Evolutionary conservation across 2,113 vertebrate species (phyloP).

Genomic region (Emydocephalus ijimae): DNA sequence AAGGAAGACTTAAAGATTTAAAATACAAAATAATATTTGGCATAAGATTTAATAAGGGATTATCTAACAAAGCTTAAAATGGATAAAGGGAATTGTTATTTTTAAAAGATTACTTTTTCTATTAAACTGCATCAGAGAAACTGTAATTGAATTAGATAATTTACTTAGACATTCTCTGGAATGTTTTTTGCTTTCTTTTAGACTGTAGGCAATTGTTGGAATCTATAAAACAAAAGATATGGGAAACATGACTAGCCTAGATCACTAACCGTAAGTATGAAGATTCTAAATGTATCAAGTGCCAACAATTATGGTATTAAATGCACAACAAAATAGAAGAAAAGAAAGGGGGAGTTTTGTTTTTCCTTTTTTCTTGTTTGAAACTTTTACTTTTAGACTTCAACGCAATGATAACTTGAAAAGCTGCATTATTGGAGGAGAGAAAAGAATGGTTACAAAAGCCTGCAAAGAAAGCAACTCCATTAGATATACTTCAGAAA

Average conservation of each 20-base stretch:
- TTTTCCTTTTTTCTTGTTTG: background rate
- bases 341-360: background rate
- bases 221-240: background rate
- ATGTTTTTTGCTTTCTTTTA: background rate
- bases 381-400: background rate
- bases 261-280: background rate
- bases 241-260: background rate
- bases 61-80: too few relatives aligned
- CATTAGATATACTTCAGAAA: background rate
- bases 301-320: background rate
- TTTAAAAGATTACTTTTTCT: background rate
- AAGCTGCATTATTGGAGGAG: background rate
- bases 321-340: background rate
- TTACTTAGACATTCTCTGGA: background rate
- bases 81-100: background rate
- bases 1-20: background rate
- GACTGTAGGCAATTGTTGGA: background rate
- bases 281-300: background rate
- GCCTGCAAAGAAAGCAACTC: background rate
- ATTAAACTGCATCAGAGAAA: background rate
- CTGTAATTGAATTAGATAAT: background rate
- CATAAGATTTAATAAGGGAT: background rate
- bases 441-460: background rate
- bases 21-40: background rate
- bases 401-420: background rate